Evolutionary conservation across 2,113 vertebrate genomes (phyloP).

Genomic region (Columba janthina): DNA sequence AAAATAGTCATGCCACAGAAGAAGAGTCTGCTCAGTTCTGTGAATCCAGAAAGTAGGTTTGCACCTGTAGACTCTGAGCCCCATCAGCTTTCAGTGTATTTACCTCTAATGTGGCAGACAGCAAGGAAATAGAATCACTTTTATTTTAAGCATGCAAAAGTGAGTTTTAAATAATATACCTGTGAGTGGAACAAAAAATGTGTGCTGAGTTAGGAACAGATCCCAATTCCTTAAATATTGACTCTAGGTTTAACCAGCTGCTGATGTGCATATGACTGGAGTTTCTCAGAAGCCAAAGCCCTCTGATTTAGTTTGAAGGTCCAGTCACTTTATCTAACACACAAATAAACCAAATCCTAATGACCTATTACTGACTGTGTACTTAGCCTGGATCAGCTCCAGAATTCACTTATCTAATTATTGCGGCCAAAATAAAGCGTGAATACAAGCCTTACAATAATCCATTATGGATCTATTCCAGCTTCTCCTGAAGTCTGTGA

Average conservation of each 20-base stretch:
- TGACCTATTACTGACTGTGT: neutral
- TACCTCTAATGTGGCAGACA: neutral
- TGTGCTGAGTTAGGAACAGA: neutral
- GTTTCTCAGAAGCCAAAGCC: neutral
- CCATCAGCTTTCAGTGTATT: neutral
- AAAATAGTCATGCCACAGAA: accelerated
- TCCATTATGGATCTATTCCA: neutral
- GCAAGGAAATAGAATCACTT: neutral
- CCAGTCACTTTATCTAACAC: neutral
- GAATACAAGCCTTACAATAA: neutral
- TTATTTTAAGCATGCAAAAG: neutral
- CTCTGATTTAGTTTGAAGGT: neutral
- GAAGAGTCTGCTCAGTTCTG: neutral
- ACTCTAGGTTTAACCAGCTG: neutral
- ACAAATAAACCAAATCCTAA: conserved; percentile 22
- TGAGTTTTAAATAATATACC: neutral
- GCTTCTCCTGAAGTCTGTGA: neutral
- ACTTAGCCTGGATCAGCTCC: neutral
- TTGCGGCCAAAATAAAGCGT: neutral
- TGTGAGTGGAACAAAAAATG: neutral
- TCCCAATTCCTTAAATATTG: neutral
- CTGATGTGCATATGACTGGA: neutral
- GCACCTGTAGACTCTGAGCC: neutral
- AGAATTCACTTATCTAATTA: neutral
- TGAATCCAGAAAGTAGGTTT: neutral